These are phyloP conservation scores for Lordiphosa clarofinis DNA, from an alignment of 1,140 invertebrate genomes.

Conservation along the genomic window DNA sequence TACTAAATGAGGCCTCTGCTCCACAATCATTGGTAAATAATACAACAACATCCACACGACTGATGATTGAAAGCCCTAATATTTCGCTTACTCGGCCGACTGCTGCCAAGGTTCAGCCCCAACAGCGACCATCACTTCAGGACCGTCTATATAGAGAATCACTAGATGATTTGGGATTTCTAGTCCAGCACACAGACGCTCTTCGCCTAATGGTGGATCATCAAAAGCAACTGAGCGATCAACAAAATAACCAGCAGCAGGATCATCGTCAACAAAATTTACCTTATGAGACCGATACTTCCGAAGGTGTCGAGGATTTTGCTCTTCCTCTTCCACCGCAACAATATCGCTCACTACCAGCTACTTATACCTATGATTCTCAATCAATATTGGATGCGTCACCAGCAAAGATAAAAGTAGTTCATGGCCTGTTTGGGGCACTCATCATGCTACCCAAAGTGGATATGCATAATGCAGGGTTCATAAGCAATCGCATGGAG, in stretches of 20 bases:
- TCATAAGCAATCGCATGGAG: slow-evolving; percentile 30
- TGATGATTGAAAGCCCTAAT: slow-evolving; percentile 6
- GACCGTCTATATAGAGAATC: slow-evolving; percentile 15
- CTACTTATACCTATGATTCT: slow-evolving; percentile 35
- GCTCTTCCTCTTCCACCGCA: not conserved
- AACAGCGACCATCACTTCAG: not conserved
- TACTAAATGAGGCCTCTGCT: not conserved
- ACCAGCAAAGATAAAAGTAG: slow-evolving; percentile 6
- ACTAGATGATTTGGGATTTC: slow-evolving; percentile 25
- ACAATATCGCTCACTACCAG: slow-evolving; percentile 25
- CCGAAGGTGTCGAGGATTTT: no score
- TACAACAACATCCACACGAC: slow-evolving; percentile 7
- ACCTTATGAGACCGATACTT: no score
- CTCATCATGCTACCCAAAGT: slow-evolving; percentile 23
- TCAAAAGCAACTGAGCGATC: slow-evolving; percentile 22
- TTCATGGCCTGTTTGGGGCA: slow-evolving; percentile 26
- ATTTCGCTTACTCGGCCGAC: not conserved
- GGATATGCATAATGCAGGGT: slow-evolving; percentile 23
- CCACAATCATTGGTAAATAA: no score
- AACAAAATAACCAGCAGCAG: not conserved
- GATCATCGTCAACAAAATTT: no score
- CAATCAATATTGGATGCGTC: slow-evolving; percentile 17
- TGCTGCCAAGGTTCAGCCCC: not conserved
- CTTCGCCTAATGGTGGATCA: slow-evolving; percentile 46
- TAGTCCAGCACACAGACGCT: slow-evolving; percentile 27